phyloP scores from a whole-genome alignment of 2,888 invertebrate genomes.

The Limnephilus rhombicus region DNA sequence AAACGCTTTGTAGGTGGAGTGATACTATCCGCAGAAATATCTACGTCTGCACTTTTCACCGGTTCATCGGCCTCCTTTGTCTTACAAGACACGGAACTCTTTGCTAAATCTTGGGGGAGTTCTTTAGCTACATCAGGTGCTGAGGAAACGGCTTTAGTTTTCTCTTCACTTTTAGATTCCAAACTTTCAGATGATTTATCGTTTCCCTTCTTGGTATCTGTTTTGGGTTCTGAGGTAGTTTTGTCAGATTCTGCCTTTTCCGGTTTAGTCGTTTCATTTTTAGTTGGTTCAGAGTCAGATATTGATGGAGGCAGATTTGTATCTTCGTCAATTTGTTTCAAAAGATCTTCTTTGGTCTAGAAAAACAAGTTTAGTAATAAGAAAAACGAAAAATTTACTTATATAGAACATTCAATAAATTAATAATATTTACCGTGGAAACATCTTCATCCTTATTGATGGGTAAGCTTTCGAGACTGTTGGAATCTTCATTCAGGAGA shows the following conservation, averaged over 20 bases:
- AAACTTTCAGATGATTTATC: not conserved
- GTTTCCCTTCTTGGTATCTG: not conserved
- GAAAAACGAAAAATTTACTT: not conserved
- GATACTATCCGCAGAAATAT: constrained; percentile 4
- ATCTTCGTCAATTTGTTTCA: not conserved
- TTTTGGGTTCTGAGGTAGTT: constrained; percentile 11
- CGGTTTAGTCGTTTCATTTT: constrained; percentile 62
- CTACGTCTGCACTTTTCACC: not conserved
- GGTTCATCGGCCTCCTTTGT: not conserved
- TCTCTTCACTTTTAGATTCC: constrained; percentile 6
- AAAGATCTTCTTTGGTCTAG: constrained; percentile 6
- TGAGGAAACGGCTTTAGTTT: not conserved
- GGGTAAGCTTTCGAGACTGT: constrained; percentile 71
- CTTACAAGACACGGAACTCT: constrained; percentile 4
- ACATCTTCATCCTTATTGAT: not conserved
- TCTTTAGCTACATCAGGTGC: not conserved
- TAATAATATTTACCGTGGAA: not conserved
- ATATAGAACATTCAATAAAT: not conserved
- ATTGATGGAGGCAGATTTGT: constrained; percentile 67
- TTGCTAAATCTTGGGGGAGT: not conserved
- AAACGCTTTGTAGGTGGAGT: constrained; percentile 36
- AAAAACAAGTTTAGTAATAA: constrained; percentile 4
- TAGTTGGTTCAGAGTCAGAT: constrained; percentile 68
- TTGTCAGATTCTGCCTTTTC: not conserved
- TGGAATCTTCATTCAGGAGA: constrained; percentile 74